Evolutionary conservation across 2,888 invertebrate species (phyloP), one percentile per base, ranked within the genome.

Genomic region (Calameuta idolon): DNA sequence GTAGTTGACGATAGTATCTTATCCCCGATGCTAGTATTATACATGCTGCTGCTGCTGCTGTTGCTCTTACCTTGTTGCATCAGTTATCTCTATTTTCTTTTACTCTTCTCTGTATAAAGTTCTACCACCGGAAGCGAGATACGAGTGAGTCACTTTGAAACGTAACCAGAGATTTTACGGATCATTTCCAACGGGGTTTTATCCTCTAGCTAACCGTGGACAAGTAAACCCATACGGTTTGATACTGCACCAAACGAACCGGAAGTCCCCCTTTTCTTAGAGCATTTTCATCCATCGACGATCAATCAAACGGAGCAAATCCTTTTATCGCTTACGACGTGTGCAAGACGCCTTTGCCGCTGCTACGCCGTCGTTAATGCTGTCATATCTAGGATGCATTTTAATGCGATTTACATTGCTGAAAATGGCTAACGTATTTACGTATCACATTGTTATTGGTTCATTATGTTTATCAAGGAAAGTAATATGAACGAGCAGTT

Each of bases 311-410:
- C 74, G 35, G 74, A 23, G 74, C 12, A 34, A 23, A 31, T 34
- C 74, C 74, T 23, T 74, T 74, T 74, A 34, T 74, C 74, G 74
- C 74, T 30, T n/a, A n/a, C n/a, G 74, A 35, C 74, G 34, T 37
- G 30, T 34, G 74, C 35, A 74, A 74, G 74, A 74, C 74, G 74
- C 4, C 33, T 23, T 12, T 71, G 23, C 71, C 30, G 55, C 9
- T 23, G 23, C 55, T 55, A 55, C 55, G 5, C 9, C 55, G 23
- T 55, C 23, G 55, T 23, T 55, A 15, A 55, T 23, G 2, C 55
- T 9, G 23, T 55, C 15, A 9, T 5, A 15, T 55, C 55, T 55
- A 23, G 9, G 23, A 55, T 55, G 55, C 23, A 55, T 9, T 55
- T 55, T 55, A 15, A 23, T 55, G 55, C 55, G 23, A 55, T 55